Base-by-base conservation (phyloP, 2,113 vertebrate species). In the Odocoileus virginianus region DNA sequence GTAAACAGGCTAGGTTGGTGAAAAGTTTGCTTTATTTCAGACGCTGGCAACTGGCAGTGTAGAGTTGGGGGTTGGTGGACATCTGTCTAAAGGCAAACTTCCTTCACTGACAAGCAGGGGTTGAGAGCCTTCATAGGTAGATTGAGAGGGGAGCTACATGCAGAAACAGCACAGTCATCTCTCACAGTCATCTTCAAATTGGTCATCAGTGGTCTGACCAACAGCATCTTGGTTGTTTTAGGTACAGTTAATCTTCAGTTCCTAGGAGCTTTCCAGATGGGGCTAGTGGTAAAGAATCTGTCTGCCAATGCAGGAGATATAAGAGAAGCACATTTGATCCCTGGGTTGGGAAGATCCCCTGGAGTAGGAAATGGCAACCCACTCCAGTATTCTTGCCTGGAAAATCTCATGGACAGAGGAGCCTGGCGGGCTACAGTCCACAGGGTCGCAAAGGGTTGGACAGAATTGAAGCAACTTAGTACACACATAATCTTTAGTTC, bases 11-110 rank as follows among this genome's bases (percentile, higher is more conserved):
- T 27, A 43, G 23, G 40, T 27, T 7, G 6, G 36, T 76, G 23
- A 12, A 76, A 14, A 2, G 2, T 76, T 76, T 76, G 36, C 6
- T 76, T 76, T 43, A 43, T 76, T 25, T 76, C 23, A 76, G 36
- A 76, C 27, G 71, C 23, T 43, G 36, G 71, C 36, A 43, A 43
- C 71, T 43, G 71, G 14, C 21, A 43, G 11, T 25, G 21, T 13
- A 43, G 36, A 43, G 71, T 0, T 0, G 21, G 0, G 23, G 5
- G 10, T 6, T 43, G 12, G 36, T 0, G 3, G 23, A 76, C 6
- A 40, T 76, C 71, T 40, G 21, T 74, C 19, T 21, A 74, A 74
- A 43, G 2, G 71, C 21, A 12, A 40, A 25, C 21, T 43, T 74
- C 36, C 36, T 21, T 11, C 11, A 74, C 36, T 43, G 36, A 76